Conservation (phyloP, 2,888 invertebrate species). For the Cartodere bifasciata region DNA sequence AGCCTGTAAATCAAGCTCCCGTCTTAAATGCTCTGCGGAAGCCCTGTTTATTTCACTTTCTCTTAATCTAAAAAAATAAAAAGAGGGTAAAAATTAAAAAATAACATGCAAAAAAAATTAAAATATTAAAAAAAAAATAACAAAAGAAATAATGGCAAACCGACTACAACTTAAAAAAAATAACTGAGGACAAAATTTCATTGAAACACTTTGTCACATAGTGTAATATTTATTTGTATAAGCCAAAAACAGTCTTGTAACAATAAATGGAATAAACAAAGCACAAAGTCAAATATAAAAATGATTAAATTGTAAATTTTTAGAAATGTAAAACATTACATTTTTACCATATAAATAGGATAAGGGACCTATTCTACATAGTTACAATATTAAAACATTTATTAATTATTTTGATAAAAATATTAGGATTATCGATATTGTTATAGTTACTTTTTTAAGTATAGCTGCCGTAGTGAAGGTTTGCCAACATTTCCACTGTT, state of each 20-base stretch:
- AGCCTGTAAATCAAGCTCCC: constrained; percentile 48
- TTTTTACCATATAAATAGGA: no score
- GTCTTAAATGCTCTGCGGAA: constrained; percentile 36
- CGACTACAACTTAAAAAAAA: constrained; percentile 22
- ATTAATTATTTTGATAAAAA: no score
- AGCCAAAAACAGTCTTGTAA: constrained; percentile 12
- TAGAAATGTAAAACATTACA: no score
- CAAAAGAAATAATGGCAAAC: constrained; percentile 34
- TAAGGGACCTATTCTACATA: no score
- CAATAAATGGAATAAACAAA: constrained; percentile 9
- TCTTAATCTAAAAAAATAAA: constrained; percentile 34
- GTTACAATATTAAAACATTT: no score
- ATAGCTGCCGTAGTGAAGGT: constrained; percentile 39
- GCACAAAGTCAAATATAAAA: not conserved
- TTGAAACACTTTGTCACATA: no score
- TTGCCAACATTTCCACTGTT: constrained; percentile 37
- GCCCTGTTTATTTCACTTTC: constrained; percentile 38
- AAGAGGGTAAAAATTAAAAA: not conserved
- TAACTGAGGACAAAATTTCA: constrained; percentile 14
- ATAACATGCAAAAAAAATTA: not conserved
- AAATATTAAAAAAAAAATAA: no score
- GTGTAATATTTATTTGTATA: constrained; percentile 18
- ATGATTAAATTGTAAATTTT: no score
- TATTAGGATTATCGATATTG: no score
- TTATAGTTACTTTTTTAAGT: no score